Conservation (phyloP, 2,113 vertebrate genomes). For the Paramormyrops kingsleyae region DNA sequence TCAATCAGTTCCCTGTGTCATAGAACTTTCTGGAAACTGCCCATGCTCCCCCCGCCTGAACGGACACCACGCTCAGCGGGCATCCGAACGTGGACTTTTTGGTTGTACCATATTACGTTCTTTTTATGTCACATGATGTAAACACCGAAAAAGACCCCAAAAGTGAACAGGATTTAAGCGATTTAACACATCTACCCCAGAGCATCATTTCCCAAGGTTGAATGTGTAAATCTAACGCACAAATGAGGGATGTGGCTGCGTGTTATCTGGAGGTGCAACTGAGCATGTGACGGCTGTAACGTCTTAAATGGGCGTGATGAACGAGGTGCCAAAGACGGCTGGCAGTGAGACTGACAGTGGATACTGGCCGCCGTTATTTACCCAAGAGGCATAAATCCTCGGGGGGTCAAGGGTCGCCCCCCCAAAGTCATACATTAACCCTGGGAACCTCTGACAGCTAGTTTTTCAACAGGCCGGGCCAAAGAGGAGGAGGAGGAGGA, state of each 20-base stretch:
- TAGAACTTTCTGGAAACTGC: neutral
- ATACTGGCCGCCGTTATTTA: conserved; percentile 62
- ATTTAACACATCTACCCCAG: neutral
- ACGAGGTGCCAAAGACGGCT: conserved; percentile 58
- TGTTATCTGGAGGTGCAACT: conserved; percentile 50
- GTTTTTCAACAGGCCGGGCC: conserved; percentile 34
- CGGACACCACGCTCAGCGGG: neutral
- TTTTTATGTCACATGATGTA: neutral
- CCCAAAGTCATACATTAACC: conserved; percentile 39
- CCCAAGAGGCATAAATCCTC: conserved; percentile 60
- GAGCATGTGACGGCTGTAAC: conserved; percentile 33
- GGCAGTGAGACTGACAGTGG: conserved; percentile 51
- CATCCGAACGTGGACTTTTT: neutral
- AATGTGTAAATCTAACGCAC: neutral
- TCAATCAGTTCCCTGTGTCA: neutral
- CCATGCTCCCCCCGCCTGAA: neutral
- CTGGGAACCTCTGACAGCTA: conserved; percentile 41
- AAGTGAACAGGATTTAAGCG: neutral
- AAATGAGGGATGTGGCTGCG: conserved; percentile 27
- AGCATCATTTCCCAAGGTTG: neutral
- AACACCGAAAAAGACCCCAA: neutral
- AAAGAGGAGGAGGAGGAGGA: neutral
- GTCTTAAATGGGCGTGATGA: conserved; percentile 56
- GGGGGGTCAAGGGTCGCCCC: conserved; percentile 49
- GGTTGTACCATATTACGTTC: neutral